Evolutionary conservation across 2,888 invertebrate species (phyloP).

Genomic region (Caenorhabditis japonica): DNA sequence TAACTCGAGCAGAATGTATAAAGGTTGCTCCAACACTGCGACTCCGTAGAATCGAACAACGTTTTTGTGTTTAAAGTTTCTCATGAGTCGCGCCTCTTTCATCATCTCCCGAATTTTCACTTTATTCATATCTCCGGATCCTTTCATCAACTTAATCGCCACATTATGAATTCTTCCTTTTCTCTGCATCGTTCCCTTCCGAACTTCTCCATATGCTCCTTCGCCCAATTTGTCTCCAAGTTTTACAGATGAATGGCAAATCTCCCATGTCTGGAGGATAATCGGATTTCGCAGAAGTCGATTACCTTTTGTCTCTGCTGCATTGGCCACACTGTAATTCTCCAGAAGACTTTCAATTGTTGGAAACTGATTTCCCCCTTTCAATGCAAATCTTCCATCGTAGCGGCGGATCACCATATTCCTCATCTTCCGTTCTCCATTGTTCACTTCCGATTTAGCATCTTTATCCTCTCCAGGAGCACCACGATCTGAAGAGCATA

Average conservation of each 20-base stretch:
- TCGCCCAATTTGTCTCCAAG: conserved; percentile 51
- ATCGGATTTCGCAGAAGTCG: conserved; percentile 33
- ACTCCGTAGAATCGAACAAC: conserved; percentile 54
- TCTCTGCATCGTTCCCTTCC: conserved; percentile 28
- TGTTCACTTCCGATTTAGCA: conserved; percentile 11
- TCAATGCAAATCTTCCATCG: conserved; percentile 23
- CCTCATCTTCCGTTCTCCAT: conserved; percentile 28
- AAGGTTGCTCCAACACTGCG: conserved; percentile 53
- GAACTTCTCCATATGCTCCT: conserved; percentile 56
- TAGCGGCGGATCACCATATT: conserved; percentile 44
- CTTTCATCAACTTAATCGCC: conserved; percentile 51
- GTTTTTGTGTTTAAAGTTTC: conserved; percentile 50
- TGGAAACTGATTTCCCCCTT: conserved; percentile 9
- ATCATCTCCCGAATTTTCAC: conserved; percentile 55
- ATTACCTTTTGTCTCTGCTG: conserved; percentile 14
- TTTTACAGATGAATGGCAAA: conserved; percentile 36
- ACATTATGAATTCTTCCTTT: conserved; percentile 33
- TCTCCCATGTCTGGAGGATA: conserved; percentile 40
- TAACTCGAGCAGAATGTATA: conserved; percentile 53
- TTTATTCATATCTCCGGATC: conserved; percentile 37
- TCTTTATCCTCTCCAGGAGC: conserved; percentile 7
- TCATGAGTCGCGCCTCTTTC: conserved; percentile 55
- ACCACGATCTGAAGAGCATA: conserved; percentile 16
- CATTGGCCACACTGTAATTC: conserved; percentile 20
- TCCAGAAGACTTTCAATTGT: conserved; percentile 27